phyloP scores from a whole-genome alignment of 2,797 vertebrate genomes.

The Propithecus deckenii region DNA sequence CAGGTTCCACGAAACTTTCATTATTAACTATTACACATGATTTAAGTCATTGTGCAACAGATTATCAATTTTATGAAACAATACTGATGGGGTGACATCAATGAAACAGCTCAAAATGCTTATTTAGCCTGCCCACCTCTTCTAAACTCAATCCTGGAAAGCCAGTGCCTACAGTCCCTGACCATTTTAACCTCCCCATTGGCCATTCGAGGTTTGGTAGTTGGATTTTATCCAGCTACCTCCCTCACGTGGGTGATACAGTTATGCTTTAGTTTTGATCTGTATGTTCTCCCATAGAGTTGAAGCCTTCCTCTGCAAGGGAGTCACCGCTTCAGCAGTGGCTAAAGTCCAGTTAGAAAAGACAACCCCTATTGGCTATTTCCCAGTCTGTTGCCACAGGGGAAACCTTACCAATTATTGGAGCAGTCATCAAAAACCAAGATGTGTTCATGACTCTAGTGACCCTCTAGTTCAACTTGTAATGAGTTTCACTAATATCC shows the following conservation, averaged over 20 bases:
- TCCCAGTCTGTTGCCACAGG: background rate
- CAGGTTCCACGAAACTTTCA: background rate
- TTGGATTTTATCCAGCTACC: background rate
- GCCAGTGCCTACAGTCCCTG: background rate
- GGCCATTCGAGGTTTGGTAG: background rate
- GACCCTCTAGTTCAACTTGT: background rate
- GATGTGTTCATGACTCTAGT: background rate
- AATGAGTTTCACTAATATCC: background rate
- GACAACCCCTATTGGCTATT: background rate
- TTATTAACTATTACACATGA: background rate
- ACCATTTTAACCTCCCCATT: background rate
- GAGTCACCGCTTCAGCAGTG: background rate
- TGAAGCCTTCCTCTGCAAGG: background rate
- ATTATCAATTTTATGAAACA: background rate
- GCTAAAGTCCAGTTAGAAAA: background rate
- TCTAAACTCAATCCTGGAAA: background rate
- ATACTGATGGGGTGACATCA: background rate
- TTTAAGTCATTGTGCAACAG: background rate
- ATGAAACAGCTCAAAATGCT: background rate
- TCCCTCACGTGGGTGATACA: background rate
- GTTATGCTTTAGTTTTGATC: background rate
- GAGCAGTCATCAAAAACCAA: background rate
- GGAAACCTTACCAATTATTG: background rate
- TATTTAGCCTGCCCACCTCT: background rate
- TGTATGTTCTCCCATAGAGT: too few relatives aligned